phyloP scores from a whole-genome alignment of 2,113 vertebrate genomes.

The Elanus axillaris region DNA sequence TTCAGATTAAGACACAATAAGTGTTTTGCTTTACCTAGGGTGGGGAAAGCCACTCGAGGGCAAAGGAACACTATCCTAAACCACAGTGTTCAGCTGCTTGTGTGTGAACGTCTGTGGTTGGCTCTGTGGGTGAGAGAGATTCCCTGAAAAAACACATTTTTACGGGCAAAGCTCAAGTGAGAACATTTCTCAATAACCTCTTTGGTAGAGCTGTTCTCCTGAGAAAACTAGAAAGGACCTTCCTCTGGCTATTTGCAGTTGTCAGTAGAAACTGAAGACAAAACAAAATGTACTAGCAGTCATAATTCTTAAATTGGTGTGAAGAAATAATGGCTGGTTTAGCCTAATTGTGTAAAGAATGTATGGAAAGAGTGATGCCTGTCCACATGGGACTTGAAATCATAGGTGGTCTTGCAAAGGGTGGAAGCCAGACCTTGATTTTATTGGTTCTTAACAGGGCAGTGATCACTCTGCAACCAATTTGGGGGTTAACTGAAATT shows the following conservation, averaged over 20 bases:
- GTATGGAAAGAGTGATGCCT: constrained; percentile 26
- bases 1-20: not conserved
- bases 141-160: not conserved
- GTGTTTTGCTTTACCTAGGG: not conserved
- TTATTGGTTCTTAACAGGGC: not conserved
- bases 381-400: not conserved
- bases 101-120: not conserved
- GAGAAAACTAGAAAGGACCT: constrained; percentile 12
- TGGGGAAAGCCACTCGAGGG: not conserved
- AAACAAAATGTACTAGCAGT: constrained; percentile 31
- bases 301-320: constrained; percentile 10
- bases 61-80: not conserved
- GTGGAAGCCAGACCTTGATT: not conserved
- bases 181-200: constrained; percentile 34
- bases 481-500: not conserved
- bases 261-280: constrained; percentile 28
- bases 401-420: not conserved
- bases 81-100: not conserved
- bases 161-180: not conserved
- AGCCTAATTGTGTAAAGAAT: constrained; percentile 26
- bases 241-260: constrained; percentile 13
- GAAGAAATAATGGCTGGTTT: constrained; percentile 27
- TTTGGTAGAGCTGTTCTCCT: constrained; percentile 15
- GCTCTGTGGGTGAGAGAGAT: not conserved
- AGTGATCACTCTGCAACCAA: not conserved